Evolutionary conservation across 2,888 invertebrate genomes (phyloP).

Genomic region (Pterobdella sp.): DNA sequence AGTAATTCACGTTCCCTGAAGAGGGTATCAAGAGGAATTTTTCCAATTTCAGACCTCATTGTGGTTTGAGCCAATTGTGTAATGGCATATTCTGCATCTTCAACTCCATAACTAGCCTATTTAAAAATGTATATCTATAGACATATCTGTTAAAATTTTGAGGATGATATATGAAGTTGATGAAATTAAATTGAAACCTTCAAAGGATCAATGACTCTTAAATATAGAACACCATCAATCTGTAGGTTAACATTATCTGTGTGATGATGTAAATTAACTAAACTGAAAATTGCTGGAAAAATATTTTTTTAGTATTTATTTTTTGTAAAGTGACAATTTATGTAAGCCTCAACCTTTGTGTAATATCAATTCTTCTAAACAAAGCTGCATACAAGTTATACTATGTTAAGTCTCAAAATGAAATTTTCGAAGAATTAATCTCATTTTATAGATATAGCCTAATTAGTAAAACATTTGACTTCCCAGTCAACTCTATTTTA

Average conservation of each 20-base stretch:
- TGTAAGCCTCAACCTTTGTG: background rate
- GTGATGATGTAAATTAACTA: slow-evolving; percentile 35
- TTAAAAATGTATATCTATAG: slow-evolving; percentile 16
- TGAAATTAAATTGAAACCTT: slow-evolving; percentile 52
- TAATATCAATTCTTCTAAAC: background rate
- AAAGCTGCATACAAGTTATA: background rate
- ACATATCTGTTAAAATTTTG: background rate
- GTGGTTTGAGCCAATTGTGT: slow-evolving; percentile 98
- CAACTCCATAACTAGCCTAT: slow-evolving; percentile 86
- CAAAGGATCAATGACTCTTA: slow-evolving; percentile 86
- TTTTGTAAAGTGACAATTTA: background rate
- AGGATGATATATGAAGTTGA: background rate
- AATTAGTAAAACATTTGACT: too few species aligned
- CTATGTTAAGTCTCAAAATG: background rate
- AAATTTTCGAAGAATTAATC: background rate
- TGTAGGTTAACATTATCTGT: slow-evolving; percentile 88
- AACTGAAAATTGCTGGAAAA: background rate
- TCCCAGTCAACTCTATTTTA: too few species aligned
- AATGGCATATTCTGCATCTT: slow-evolving; percentile 97
- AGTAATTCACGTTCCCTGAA: slow-evolving; percentile 91
- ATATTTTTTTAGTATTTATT: background rate
- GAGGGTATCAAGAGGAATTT: slow-evolving; percentile 89
- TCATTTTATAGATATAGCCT: background rate
- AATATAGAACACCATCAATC: slow-evolving; percentile 92
- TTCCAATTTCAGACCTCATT: slow-evolving; percentile 96